Evolutionary conservation across 2,113 vertebrate genomes (phyloP), one percentile per base, ranked within the genome.

Genomic region (Neogobius melanostomus): DNA sequence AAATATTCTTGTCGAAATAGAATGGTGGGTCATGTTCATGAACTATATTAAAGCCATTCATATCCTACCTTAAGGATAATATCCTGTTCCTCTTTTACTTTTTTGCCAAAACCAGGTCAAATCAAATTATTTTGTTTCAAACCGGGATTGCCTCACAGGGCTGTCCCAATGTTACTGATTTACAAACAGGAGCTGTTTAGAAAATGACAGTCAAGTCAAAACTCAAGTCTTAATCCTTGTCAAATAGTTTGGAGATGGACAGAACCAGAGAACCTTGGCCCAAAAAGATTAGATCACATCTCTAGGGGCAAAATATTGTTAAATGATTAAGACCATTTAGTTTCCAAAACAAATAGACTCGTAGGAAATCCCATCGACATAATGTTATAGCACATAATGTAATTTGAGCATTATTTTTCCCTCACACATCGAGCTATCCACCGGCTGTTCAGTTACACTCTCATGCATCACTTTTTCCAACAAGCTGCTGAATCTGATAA

Each of bases 181-280:
- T 36, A 36, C 28, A 36, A 36, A 36, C 28, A 36, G 28, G 28
- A 36, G 28, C 28, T 2, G 28, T 28, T 28, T 28, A 28, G 28
- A n/a, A 28, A 28, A 28, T 28, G 28, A 28, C 28, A 28, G 28
- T 28, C 28, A 28, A 28, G 28, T 28, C 28, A 28, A 28, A 28
- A 28, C 1, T 28, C 28, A 3, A 5, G 28, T 44, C 64, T 72
- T 72, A 76, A 71, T 85, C 70, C 69, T 80, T 71, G 60, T 64
- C 72, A 69, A 68, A 50, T 21, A 14, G 57, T 4, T 53, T 77
- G 68, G 61, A 67, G 57, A 52, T 74, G 84, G 80, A 80, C 83
- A 59, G 68, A 74, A 77, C 3, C 28, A 36, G 69, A 49, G n/a
- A 68, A 67, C 67, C 66, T 73, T 79, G 48, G n/a, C 21, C 64